Conservation (phyloP, 2,888 invertebrate genomes). For the Leistus spinibarbis region DNA sequence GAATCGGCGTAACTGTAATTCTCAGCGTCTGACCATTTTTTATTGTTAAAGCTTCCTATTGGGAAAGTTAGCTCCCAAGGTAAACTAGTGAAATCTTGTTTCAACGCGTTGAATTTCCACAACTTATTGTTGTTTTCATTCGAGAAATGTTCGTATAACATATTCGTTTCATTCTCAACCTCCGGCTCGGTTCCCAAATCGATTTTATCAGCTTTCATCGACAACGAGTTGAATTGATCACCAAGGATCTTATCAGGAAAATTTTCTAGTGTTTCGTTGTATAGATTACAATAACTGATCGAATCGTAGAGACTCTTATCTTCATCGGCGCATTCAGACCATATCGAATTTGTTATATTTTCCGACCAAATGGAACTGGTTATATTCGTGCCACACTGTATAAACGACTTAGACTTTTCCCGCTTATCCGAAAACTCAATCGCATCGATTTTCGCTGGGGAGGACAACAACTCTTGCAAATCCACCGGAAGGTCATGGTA, state of each 20-base stretch:
- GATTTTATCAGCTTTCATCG: conserved; percentile 31
- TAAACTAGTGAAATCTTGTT: conserved; percentile 20
- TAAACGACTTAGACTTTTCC: conserved; percentile 50
- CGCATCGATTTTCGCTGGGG: conserved; percentile 60
- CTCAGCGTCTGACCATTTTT: conserved; percentile 42
- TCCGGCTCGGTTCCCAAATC: not conserved
- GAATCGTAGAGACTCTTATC: conserved; percentile 42
- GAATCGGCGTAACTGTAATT: conserved; percentile 56
- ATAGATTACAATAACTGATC: conserved; percentile 45
- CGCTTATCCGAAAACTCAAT: conserved; percentile 48
- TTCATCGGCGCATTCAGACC: conserved; percentile 55
- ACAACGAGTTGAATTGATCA: conserved; percentile 32
- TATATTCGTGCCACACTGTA: conserved; percentile 61
- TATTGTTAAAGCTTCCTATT: conserved; percentile 15
- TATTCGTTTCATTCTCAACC: conserved; percentile 53
- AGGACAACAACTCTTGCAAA: conserved; percentile 64
- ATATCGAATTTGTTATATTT: conserved; percentile 62
- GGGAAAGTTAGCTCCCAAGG: conserved; percentile 28
- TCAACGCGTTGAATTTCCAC: not conserved
- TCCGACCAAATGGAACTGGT: conserved; percentile 63
- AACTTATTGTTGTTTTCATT: conserved; percentile 40
- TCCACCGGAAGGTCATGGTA: conserved; percentile 68
- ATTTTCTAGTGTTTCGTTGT: conserved; percentile 45
- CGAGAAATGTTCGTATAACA: conserved; percentile 55
- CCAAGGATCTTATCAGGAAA: conserved; percentile 46